Conservation (phyloP, 2,888 invertebrate species). For the Helleia helle region DNA sequence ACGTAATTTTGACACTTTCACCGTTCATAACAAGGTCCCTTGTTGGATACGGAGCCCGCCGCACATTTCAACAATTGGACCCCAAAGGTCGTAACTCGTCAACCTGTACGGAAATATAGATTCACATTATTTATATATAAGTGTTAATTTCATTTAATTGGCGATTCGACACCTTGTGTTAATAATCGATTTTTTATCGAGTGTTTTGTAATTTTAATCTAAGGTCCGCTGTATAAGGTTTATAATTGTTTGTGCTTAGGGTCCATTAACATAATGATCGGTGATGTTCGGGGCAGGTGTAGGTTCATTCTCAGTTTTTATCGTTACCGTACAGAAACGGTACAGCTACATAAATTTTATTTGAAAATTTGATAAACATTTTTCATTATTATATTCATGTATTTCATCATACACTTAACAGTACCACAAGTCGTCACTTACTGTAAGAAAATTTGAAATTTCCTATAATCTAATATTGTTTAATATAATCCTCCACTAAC, state of each 20-base stretch:
- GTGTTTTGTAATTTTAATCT: slow-evolving; percentile 36
- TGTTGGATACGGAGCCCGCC: slow-evolving; percentile 50
- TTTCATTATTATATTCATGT: no score
- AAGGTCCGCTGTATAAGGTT: slow-evolving; percentile 35
- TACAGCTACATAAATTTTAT: slow-evolving; percentile 29
- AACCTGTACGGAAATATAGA: slow-evolving; percentile 58
- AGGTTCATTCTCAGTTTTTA: slow-evolving; percentile 69
- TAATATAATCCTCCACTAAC: no score
- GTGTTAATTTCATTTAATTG: slow-evolving; percentile 68
- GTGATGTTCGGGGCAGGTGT: slow-evolving; percentile 68
- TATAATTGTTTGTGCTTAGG: slow-evolving; percentile 36
- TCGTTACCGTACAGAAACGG: slow-evolving; percentile 67
- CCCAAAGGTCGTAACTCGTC: slow-evolving; percentile 64
- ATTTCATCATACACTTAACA: no score
- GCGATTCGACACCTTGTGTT: slow-evolving; percentile 51
- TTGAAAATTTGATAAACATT: no score
- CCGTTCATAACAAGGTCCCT: slow-evolving; percentile 66
- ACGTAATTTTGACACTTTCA: slow-evolving; percentile 69
- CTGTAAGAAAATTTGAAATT: no score
- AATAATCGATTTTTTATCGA: neutral
- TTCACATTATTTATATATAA: slow-evolving; percentile 63
- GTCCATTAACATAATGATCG: slow-evolving; percentile 65
- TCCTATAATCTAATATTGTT: no score
- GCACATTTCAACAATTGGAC: slow-evolving; percentile 47
- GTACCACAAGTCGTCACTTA: no score